Evolutionary conservation across 2,113 vertebrate genomes (phyloP).

Genomic region (Numenius arquata): DNA sequence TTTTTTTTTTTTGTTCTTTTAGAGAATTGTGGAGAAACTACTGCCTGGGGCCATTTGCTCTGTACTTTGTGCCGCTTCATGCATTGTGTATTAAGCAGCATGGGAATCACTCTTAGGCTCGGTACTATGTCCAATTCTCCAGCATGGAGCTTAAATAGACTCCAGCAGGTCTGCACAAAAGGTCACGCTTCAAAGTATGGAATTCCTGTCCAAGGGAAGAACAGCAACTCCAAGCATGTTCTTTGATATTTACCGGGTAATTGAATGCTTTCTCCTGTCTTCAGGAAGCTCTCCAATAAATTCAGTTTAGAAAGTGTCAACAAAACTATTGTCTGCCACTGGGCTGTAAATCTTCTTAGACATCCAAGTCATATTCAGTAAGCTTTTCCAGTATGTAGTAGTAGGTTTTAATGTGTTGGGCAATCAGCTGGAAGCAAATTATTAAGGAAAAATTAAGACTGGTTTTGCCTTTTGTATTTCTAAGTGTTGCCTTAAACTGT

Average conservation of each 20-base stretch:
- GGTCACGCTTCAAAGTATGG: background rate
- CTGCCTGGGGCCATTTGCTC: background rate
- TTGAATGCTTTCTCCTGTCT: background rate
- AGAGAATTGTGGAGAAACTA: background rate
- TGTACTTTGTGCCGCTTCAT: background rate
- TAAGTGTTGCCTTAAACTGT: slow-evolving; percentile 29
- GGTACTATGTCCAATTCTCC: background rate
- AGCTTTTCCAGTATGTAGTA: background rate
- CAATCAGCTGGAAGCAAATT: slow-evolving; percentile 38
- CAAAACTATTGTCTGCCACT: background rate
- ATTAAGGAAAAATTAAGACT: slow-evolving; percentile 9
- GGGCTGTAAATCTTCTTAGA: background rate
- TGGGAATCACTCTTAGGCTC: background rate
- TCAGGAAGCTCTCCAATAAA: background rate
- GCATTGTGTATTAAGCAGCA: background rate
- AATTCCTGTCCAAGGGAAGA: background rate
- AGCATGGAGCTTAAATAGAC: background rate
- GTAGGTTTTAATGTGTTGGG: background rate
- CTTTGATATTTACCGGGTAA: background rate
- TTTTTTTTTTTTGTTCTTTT: background rate
- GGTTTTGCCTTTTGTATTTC: slow-evolving; percentile 22
- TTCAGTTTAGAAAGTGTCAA: background rate
- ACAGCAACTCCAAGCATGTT: background rate
- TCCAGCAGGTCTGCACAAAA: background rate
- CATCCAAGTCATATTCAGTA: background rate